Evolutionary conservation across 2,888 invertebrate genomes (phyloP), one percentile per base, ranked within the genome.

Genomic region (Nowickia ferox): DNA sequence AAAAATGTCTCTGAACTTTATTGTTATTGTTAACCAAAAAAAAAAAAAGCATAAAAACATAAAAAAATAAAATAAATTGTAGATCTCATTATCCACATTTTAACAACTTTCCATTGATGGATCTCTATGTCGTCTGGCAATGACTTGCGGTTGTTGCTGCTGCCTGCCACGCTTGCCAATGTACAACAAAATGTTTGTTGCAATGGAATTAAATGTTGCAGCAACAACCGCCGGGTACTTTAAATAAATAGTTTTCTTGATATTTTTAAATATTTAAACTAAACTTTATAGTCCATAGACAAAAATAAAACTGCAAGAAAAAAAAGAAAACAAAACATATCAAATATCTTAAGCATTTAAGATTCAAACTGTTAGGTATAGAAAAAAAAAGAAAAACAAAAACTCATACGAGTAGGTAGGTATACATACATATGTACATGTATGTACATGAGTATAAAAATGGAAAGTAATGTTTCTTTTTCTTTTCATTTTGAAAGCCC

Each of bases 61-160:
- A 44, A n/a, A 59, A 11, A 71, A 55, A 63, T n/a, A 55, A 76
- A 84, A 77, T 77, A 83, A 83, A 83, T 83, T 72, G 83, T 68
- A 53, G 72, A 84, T 84, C 83, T 78, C 83, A 84, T 84, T 84
- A 84, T 77, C 83, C 72, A 84, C 83, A 78, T 84, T 84, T 77
- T 78, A 78, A 84, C 77, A 84, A 84, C 77, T 78, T 84, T 84
- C 83, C 83, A 84, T 78, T 84, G 83, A 78, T 84, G 83, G 83
- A 84, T 84, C 72, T 83, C 10, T 72, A 66, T 51, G 57, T 55
- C 22, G 83, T 72, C 71, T 77, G 71, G 71, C 76, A 83, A 77
- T 83, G 71, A 57, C 57, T 83, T 71, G 69, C 66, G 13, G 30
- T 66, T 51, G 42, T 30, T 30, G 6, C 30, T 30, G 30, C 30